A percentile compares a stretch with the other conserved stretches of the same genome.
Conservation (phyloP, 1,140 invertebrate genomes). For the Oppia nitens region DNA sequence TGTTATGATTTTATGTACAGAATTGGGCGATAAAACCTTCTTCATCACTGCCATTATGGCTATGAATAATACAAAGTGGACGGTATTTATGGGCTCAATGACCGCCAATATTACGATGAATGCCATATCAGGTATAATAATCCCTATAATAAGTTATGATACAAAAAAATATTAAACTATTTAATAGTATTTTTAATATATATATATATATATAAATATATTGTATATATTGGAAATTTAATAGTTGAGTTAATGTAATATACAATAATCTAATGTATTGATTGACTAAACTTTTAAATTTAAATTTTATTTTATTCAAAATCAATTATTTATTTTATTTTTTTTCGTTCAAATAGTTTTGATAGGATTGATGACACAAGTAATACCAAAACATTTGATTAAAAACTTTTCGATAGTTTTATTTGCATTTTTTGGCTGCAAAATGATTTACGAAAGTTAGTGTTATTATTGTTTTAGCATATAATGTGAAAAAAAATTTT, state of each 20-base stretch:
- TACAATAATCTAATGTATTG: no score
- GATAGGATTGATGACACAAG: slow-evolving; percentile 19
- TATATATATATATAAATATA: not conserved
- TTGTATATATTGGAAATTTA: not conserved
- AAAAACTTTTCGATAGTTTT: slow-evolving; percentile 85
- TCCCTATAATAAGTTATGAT: no score
- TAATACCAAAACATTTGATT: slow-evolving; percentile 77
- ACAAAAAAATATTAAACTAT: not conserved
- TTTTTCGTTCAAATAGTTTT: not conserved
- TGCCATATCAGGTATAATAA: slow-evolving; percentile 34
- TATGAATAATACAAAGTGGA: slow-evolving; percentile 36
- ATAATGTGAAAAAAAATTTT: not conserved
- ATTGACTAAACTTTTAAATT: not conserved
- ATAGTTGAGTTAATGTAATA: not conserved
- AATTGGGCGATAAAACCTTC: slow-evolving; percentile 43
- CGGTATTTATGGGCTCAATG: slow-evolving; percentile 37
- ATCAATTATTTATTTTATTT: not conserved
- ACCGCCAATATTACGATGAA: slow-evolving; percentile 15
- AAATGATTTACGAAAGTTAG: slow-evolving; percentile 73
- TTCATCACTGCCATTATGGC: slow-evolving; percentile 43
- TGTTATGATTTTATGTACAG: slow-evolving; percentile 39
- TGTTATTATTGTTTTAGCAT: not conserved
- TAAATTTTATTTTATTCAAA: no score
- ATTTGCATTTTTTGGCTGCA: slow-evolving; percentile 90
- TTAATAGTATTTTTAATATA: no score